Base-by-base conservation (phyloP, 2,888 invertebrate species). In the Hipparchia semele region DNA sequence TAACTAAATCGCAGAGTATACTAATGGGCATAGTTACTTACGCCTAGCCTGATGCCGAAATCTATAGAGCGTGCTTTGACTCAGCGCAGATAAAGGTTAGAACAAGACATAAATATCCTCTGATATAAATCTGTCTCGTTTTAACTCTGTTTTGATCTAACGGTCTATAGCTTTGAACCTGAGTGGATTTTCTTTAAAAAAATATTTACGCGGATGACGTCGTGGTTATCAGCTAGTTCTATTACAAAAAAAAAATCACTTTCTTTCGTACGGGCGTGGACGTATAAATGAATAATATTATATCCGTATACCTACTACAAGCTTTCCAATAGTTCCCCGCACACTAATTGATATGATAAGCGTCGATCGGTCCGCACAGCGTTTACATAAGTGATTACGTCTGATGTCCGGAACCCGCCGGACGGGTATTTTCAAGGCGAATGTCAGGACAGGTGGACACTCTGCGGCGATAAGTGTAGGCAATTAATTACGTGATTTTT, bases 341-440 rank as follows among this genome's bases (percentile, higher is more conserved):
- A 13, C 59, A 53, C 51, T 23, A 7, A n/a, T n/a, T 13, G 6
- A 12, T 45, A 39, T 60, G 10, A 39, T 23, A 39, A 39, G 45
- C 39, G 10, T 13, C 6, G 62, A n/a, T 49, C 12, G 62, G 8
- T 46, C 12, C 46, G 46, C 46, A 39, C 6, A 12, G 56, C 33
- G 53, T 70, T 72, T 70, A 75, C 70, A 70, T 73, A 70, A 73
- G 53, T 59, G 56, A 58, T 59, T 59, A 33, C 10, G 59, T 10
- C 9, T 9, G 61, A 49, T 73, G 62, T 53, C 60, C 60, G 64
- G 64, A 74, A 75, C 76, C 70, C 53, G 79, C 70, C 39, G 12
- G 66, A 75, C 79, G 65, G 74, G 78, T 78, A 68, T 74, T 73
- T 74, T 80, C 80, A 80, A 80, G 80, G 80, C 79, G 76, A 81